A percentile compares a stretch with the other conserved stretches of the same genome.
Conservation (phyloP, 2,888 invertebrate genomes). For the Polymixis flavicincta region DNA sequence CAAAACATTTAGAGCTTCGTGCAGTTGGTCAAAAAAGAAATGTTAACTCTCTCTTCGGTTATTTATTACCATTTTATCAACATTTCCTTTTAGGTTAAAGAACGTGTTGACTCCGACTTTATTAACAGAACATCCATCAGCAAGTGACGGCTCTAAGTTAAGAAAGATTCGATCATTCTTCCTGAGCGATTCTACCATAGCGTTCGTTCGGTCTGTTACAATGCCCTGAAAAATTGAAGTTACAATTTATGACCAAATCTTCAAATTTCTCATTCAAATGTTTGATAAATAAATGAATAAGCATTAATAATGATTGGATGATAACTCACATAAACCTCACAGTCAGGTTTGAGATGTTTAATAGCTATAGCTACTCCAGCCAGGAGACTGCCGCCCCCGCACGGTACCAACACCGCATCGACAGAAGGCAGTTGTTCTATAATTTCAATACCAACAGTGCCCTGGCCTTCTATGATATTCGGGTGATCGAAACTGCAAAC, state of each 20-base stretch:
- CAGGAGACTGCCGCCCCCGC: constrained; percentile 98
- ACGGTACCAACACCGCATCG: constrained; percentile 97
- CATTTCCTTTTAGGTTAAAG: constrained; percentile 79
- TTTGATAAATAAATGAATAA: not conserved
- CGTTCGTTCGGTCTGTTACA: constrained; percentile 83
- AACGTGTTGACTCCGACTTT: constrained; percentile 85
- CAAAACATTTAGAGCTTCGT: constrained; percentile 4
- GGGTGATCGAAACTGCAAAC: constrained; percentile 97
- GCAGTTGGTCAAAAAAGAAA: not conserved
- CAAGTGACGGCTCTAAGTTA: constrained; percentile 93
- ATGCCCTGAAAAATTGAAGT: constrained; percentile 75
- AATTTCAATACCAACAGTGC: constrained; percentile 98
- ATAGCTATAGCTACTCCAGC: constrained; percentile 96
- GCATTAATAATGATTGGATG: not conserved
- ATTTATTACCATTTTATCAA: constrained; percentile 84
- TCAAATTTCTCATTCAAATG: not conserved
- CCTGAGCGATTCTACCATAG: constrained; percentile 87
- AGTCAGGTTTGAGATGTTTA: constrained; percentile 95
- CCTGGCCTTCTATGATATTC: constrained; percentile 97
- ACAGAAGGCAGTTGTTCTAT: constrained; percentile 96
- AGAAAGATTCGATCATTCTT: constrained; percentile 93
- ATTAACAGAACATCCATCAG: constrained; percentile 93
- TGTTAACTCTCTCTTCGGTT: not conserved
- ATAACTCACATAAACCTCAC: constrained; percentile 95
- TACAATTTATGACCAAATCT: not conserved